Evolutionary conservation across 2,888 invertebrate species (phyloP), one percentile per base, ranked within the genome.

Genomic region (Synanthedon vespiformis): DNA sequence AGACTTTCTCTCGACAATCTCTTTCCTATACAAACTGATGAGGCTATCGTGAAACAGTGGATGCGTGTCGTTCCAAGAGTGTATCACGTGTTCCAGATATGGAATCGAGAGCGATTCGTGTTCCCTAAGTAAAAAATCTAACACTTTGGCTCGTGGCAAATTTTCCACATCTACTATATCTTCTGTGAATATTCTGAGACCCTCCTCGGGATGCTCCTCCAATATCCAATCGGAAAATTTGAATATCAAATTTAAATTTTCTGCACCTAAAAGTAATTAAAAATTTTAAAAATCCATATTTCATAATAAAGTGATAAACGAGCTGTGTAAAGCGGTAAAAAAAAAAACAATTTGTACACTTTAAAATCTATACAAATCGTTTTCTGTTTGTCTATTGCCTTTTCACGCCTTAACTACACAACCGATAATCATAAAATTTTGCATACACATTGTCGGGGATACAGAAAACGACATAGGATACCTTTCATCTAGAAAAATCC

Each of bases 151-250:
- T 53, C 98, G 89, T 0, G 98, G 97, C 44, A 99, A 85, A 52
- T 92, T 91, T 72, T 97, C 96, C 0, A 97, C 95, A 89, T 98
- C 96, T 49, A 92, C 89, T 50, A 93, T 89, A 68, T 95, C 95
- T 72, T 96, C 96, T 0, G 93, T 97, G 73, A 98, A 98, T 71
- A 93, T 92, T 71, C 90, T 93, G 4, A 99, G 83, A 0, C 98
- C 99, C 72, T 97, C 95, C 59, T 94, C 94, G 0, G 97, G 95
- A 72, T 95, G 89, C 61, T 94, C 92, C 55, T 91, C 91, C 48
- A 99, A 81, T 51, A 99, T 94, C 96, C 97, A 98, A 59, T 94
- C 93, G 16, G 97, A 92, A 86, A 96, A 99, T 72, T 98, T 95
- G 68, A 98, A 92, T 68, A 99, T 97, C 56, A 98, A 81, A 57